A percentile compares a stretch with the other conserved stretches of the same genome.
These are phyloP conservation scores for Sander lucioperca DNA, from an alignment of 2,113 vertebrate genomes.

Conservation along the genomic window DNA sequence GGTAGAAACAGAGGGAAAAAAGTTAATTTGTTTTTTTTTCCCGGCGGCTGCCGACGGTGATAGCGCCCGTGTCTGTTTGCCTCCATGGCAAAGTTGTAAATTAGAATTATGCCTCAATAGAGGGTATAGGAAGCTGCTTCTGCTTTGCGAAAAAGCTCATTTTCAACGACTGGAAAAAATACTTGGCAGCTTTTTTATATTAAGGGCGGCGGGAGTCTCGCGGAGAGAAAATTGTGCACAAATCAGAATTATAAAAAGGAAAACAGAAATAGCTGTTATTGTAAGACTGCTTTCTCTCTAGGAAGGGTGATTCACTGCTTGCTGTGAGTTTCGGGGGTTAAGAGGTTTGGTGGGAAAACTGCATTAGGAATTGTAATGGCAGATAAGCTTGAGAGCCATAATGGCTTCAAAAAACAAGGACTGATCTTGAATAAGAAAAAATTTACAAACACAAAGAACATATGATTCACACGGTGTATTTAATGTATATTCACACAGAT, in stretches of 20 bases:
- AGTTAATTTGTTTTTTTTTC: constrained; percentile 83
- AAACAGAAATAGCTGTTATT: constrained; percentile 41
- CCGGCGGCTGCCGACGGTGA: constrained; percentile 68
- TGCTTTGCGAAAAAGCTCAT: constrained; percentile 59
- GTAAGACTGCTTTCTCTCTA: neutral
- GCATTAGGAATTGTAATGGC: constrained; percentile 12
- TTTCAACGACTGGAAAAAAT: constrained; percentile 40
- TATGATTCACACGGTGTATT: neutral
- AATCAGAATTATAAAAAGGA: constrained; percentile 55
- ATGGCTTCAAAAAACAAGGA: constrained; percentile 17
- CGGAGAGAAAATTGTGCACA: constrained; percentile 57
- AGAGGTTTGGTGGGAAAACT: neutral
- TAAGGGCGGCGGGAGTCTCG: constrained; percentile 21
- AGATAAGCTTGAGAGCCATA: neutral
- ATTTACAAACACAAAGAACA: neutral
- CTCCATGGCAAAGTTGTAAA: constrained; percentile 72
- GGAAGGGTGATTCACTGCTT: constrained; percentile 13
- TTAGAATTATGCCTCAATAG: constrained; percentile 70
- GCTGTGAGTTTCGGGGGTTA: constrained; percentile 9
- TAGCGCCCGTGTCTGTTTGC: constrained; percentile 70
- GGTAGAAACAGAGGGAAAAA: constrained; percentile 49
- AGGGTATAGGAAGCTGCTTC: constrained; percentile 44
- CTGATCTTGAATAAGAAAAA: constrained; percentile 1
- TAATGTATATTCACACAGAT: neutral
- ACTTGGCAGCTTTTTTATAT: constrained; percentile 61